Base-by-base conservation (phyloP, 2,888 invertebrate genomes). In the Orchesella flavescens region DNA sequence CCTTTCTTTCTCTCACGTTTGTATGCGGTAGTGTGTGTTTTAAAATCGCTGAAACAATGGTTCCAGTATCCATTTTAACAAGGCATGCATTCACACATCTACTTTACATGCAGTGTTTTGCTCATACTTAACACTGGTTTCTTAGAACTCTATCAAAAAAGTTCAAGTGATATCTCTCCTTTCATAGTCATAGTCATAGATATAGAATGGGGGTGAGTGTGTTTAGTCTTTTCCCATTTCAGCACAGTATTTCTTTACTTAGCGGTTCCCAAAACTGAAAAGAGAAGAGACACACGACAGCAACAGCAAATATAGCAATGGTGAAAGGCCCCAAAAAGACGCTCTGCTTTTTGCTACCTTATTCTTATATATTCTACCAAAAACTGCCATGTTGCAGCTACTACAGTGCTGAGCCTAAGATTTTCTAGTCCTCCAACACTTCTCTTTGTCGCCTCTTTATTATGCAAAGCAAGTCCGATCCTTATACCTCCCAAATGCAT, bases 401-500 rank as follows among this genome's bases (percentile, higher is more conserved):
- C n/a, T n/a, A n/a, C n/a, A n/a, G n/a, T n/a, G 53, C 13, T 13
- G 53, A 53, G 19, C 57, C 57, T 19, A 57, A 53, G 15, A 53
- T 53, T 17, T 12, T 46, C 78, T 46, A 24, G 24, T 77, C 19
- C 59, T 65, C 65, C 65, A 59, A 72, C 72, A 72, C 72, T 57
- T 72, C 65, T 65, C 61, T 53, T 49, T 73, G 73, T 68, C 72
- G 46, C 57, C 77, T 85, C 79, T 83, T 85, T 85, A 85, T 85
- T 85, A 85, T 85, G 85, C 85, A 85, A 85, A 85, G 73, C 85
- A 76, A 83, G 83, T 83, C 71, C 74, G 74, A 59, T 79, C 69
- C 83, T 75, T 83, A 74, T 85, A 71, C 85, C 85, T 83, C 83
- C 83, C 83, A 72, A 77, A 85, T 83, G 83, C 85, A 85, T 85